These are phyloP conservation scores for Leptoteleia sp. DNA, from an alignment of 1,140 invertebrate species.

Conservation along the genomic window DNA sequence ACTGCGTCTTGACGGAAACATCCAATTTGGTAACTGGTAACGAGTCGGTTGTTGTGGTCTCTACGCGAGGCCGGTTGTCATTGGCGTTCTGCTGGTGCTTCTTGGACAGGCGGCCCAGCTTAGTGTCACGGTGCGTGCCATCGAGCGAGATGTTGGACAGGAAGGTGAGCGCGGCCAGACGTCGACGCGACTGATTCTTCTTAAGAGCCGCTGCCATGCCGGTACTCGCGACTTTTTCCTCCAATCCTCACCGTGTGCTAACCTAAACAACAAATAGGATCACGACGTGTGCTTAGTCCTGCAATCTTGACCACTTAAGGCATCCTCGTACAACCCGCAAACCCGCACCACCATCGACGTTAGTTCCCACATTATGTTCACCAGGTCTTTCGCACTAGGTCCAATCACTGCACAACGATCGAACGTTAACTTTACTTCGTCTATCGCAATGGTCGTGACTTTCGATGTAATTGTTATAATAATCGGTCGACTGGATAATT, in stretches of 20 bases:
- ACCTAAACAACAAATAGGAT: constrained; percentile 49
- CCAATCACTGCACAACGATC: not conserved
- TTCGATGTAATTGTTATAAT: too few relatives aligned
- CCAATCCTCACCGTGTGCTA: not conserved
- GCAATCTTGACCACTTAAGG: not conserved
- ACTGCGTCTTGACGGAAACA: constrained; percentile 33
- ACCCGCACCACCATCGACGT: constrained; percentile 10
- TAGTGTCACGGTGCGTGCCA: constrained; percentile 93
- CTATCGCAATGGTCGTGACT: too few relatives aligned
- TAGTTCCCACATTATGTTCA: constrained; percentile 30
- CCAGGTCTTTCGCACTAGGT: not conserved
- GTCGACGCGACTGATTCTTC: constrained; percentile 84
- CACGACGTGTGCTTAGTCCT: constrained; percentile 53
- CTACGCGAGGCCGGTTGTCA: too few relatives aligned
- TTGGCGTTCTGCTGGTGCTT: constrained; percentile 68
- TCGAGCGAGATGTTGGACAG: constrained; percentile 96
- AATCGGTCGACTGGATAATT: too few relatives aligned
- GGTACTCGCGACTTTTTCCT: not conserved
- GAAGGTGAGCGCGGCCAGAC: constrained; percentile 94
- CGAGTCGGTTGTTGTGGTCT: too few relatives aligned
- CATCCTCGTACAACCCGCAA: constrained; percentile 8
- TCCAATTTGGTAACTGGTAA: constrained; percentile 2
- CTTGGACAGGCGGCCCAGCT: constrained; percentile 83
- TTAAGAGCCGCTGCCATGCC: constrained; percentile 83
- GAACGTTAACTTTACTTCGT: too few relatives aligned